Evolutionary conservation across 2,113 vertebrate genomes (phyloP).

Genomic region (Hymenochirus boettgeri): DNA sequence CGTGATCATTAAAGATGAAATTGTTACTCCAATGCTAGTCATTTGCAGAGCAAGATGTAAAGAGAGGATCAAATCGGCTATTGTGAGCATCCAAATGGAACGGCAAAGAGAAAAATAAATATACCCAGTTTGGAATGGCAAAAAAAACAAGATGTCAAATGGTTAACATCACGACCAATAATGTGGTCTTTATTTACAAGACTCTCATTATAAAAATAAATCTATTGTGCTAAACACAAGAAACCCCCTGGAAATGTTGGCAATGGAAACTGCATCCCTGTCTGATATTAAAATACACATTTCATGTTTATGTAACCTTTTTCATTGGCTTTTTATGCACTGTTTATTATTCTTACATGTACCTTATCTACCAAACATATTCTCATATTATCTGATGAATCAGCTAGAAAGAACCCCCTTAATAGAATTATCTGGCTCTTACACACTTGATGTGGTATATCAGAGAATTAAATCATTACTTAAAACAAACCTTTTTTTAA

Average conservation of each 20-base stretch:
- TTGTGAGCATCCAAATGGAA: too few relatives aligned
- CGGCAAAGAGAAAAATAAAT: too few relatives aligned
- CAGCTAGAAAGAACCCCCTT: not conserved
- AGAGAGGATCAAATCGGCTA: too few relatives aligned
- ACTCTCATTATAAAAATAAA: conserved; percentile 11
- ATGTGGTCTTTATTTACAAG: not conserved
- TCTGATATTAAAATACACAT: conserved; percentile 19
- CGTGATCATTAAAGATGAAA: not conserved
- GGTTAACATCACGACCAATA: not conserved
- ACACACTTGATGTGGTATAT: too few relatives aligned
- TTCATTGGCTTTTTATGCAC: not conserved
- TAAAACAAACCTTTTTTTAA: too few relatives aligned
- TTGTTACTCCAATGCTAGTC: not conserved
- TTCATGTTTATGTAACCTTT: conserved; percentile 21
- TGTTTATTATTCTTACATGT: not conserved
- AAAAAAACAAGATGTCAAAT: too few relatives aligned
- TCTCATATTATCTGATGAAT: not conserved
- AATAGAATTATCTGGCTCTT: too few relatives aligned
- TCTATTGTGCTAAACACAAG: not conserved
- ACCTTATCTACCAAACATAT: not conserved
- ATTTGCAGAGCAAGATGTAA: not conserved
- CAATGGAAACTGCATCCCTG: conserved; percentile 1
- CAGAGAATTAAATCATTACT: too few relatives aligned
- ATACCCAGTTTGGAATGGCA: too few relatives aligned
- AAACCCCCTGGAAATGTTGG: not conserved